Percentiles rank a stretch among this genome's conserved stretches.
Conservation (phyloP, 2,113 vertebrate species). For the Tachysurus vachellii region DNA sequence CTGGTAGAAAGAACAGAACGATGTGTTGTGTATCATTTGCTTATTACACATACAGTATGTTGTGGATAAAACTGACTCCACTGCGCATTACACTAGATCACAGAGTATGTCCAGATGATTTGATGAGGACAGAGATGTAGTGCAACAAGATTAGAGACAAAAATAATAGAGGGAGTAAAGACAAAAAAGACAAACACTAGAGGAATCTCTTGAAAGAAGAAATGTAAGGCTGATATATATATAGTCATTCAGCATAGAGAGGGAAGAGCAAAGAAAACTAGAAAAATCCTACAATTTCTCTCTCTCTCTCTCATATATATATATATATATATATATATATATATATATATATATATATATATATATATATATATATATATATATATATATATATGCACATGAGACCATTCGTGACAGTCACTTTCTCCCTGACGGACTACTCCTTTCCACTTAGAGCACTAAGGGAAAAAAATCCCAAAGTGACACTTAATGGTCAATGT, state of each 20-base stretch:
- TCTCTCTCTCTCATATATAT: neutral
- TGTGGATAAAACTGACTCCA: conserved; percentile 37
- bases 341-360: too few species aligned
- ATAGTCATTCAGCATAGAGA: conserved; percentile 38
- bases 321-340: too few species aligned
- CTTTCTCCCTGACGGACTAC: neutral
- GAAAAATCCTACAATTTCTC: neutral
- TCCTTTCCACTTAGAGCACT: conserved; percentile 1
- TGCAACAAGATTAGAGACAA: conserved; percentile 6
- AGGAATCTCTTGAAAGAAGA: conserved; percentile 33
- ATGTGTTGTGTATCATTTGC: conserved; percentile 55
- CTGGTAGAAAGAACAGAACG: conserved; percentile 70
- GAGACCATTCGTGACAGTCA: conserved; percentile 1
- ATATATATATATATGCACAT: neutral
- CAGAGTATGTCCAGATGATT: conserved; percentile 30
- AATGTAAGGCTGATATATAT: conserved; percentile 19
- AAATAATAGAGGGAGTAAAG: neutral
- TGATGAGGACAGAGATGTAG: conserved; percentile 29
- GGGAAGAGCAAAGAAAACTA: conserved; percentile 31
- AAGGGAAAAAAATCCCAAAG: conserved; percentile 21
- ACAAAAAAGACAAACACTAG: conserved; percentile 20
- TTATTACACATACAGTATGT: conserved; percentile 34
- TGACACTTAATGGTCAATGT: conserved; percentile 10
- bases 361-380: too few species aligned
- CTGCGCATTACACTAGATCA: conserved; percentile 48